A percentile compares a stretch with the other conserved stretches of the same genome.
Conservation (phyloP, 2,888 invertebrate species). For the Callimorpha dominula region DNA sequence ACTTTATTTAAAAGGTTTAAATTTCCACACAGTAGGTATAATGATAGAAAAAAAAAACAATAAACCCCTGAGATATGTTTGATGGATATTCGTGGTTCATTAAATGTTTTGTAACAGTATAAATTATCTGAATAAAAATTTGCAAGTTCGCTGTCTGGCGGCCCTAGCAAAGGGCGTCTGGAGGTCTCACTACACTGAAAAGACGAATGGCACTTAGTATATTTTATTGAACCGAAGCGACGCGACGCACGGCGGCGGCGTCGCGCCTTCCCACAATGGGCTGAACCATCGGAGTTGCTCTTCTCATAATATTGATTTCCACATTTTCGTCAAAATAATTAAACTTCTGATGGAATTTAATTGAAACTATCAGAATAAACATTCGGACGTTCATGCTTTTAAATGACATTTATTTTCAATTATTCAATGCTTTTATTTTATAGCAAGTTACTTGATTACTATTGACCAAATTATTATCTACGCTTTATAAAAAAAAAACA, state of each 20-base stretch:
- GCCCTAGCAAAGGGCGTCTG: slow-evolving; percentile 68
- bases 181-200: slow-evolving; percentile 67
- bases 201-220: slow-evolving; percentile 74
- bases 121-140: slow-evolving; percentile 24
- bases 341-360: not conserved
- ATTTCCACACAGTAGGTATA: not conserved
- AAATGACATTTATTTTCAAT: not conserved
- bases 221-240: slow-evolving; percentile 56
- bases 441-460: not conserved
- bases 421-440: not conserved
- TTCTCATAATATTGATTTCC: not conserved
- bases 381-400: not conserved
- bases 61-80: not conserved
- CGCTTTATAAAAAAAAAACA: not conserved
- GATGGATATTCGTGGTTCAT: not conserved
- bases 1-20: not conserved
- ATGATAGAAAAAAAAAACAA: not conserved
- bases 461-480: not conserved
- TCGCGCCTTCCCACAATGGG: not conserved
- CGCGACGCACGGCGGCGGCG: not conserved
- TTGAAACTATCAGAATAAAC: not conserved
- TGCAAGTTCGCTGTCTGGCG: slow-evolving; percentile 34
- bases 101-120: not conserved
- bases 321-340: not conserved
- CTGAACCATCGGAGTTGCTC: not conserved